Evolutionary conservation across 1,140 invertebrate genomes (phyloP).

Genomic region (Tribolium madens): DNA sequence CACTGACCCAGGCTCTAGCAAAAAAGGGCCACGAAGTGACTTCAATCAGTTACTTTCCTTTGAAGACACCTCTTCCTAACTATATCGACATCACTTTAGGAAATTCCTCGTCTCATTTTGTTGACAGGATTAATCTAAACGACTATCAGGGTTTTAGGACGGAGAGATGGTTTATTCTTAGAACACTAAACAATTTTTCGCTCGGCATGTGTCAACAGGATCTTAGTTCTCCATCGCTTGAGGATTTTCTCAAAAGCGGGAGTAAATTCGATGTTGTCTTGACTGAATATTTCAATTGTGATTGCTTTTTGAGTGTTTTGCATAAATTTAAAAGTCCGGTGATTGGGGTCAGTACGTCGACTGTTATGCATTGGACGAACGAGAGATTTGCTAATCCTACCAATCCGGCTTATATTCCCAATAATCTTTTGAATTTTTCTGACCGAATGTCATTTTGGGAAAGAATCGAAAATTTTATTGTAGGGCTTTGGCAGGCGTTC

Average conservation of each 20-base stretch:
- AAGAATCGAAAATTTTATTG: conserved; percentile 62
- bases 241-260: conserved; percentile 67
- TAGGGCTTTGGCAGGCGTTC: conserved; percentile 16
- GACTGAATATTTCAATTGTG: conserved; percentile 75
- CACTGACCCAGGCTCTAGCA: conserved; percentile 73
- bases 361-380: conserved; percentile 71
- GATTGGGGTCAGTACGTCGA: conserved; percentile 69
- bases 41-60: conserved; percentile 64
- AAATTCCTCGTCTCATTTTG: not conserved
- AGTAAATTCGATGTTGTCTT: conserved; percentile 73
- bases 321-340: conserved; percentile 73
- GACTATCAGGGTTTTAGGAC: not conserved
- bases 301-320: conserved; percentile 74
- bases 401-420: conserved; percentile 70
- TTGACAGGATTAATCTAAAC: not conserved
- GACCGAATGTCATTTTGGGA: conserved; percentile 68
- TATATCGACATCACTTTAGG: conserved; percentile 54
- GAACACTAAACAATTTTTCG: conserved; percentile 25
- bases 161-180: not conserved
- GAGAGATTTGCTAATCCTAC: conserved; percentile 69
- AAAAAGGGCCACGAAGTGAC: conserved; percentile 77
- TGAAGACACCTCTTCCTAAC: conserved; percentile 42
- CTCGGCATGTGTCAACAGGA: conserved; percentile 65
- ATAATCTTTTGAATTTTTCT: conserved; percentile 68
- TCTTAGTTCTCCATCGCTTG: conserved; percentile 67